Evolutionary conservation across 2,797 vertebrate genomes (phyloP).

Genomic region (Aphelocoma californica): DNA sequence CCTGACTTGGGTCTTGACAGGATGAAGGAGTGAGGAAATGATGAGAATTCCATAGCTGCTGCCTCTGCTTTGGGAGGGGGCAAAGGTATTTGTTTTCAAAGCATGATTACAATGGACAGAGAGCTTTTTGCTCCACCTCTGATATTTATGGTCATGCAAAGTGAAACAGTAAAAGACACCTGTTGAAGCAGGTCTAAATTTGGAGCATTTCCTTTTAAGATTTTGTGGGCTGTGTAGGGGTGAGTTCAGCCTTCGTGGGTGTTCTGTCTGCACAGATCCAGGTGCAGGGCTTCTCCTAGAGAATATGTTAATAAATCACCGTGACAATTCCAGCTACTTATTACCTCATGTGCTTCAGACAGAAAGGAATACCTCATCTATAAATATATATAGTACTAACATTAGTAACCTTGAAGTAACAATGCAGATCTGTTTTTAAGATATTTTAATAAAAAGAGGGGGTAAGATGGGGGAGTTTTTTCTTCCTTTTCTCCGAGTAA

Average conservation of each 20-base stretch:
- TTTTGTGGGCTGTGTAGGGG: constrained; percentile 47
- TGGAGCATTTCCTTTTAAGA: constrained; percentile 59
- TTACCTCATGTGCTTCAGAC: constrained; percentile 64
- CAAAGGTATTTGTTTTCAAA: constrained; percentile 66
- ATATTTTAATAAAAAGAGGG: constrained; percentile 37
- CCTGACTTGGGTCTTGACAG: constrained; percentile 61
- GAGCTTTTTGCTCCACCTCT: constrained; percentile 62
- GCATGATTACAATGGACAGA: constrained; percentile 30
- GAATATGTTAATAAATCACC: constrained; percentile 82
- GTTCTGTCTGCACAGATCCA: constrained; percentile 67
- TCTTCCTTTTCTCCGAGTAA: not conserved
- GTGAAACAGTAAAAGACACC: constrained; percentile 67
- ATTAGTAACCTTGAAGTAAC: constrained; percentile 63
- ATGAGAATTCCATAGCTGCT: constrained; percentile 67
- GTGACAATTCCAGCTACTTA: constrained; percentile 70
- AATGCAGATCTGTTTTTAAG: constrained; percentile 67
- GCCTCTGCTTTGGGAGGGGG: constrained; percentile 37
- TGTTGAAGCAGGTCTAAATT: constrained; percentile 72
- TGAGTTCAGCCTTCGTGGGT: constrained; percentile 62
- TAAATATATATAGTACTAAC: constrained; percentile 47
- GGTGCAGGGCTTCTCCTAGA: constrained; percentile 73
- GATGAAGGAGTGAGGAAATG: constrained; percentile 60
- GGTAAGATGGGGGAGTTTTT: not conserved
- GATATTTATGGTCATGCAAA: constrained; percentile 68
- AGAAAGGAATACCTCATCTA: constrained; percentile 67